Evolutionary conservation across 2,888 invertebrate genomes (phyloP).

Genomic region (Tiliacea aurago): DNA sequence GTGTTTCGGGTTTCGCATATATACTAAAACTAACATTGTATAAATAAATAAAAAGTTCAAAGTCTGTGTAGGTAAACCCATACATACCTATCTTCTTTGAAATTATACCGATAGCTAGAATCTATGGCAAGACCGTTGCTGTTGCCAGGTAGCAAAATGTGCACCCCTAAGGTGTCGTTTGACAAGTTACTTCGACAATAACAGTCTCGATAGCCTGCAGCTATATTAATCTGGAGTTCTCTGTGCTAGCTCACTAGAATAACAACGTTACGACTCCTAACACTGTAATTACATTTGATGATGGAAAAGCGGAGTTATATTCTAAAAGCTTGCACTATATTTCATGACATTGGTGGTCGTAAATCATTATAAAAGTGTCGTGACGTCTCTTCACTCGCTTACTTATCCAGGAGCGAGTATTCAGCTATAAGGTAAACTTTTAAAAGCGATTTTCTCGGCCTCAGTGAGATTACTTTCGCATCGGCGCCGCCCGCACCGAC

Average conservation of each 20-base stretch:
- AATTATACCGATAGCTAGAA: constrained; percentile 7
- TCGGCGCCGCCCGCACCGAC: constrained; percentile 60
- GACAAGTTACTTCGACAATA: constrained; percentile 44
- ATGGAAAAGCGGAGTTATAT: constrained; percentile 27
- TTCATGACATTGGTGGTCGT: constrained; percentile 36
- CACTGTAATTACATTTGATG: constrained; percentile 34
- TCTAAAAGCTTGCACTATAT: constrained; percentile 30
- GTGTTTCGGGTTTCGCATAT: no score
- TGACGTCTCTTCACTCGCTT: constrained; percentile 39
- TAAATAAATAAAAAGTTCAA: no score
- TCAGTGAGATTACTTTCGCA: constrained; percentile 68
- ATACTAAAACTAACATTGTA: no score
- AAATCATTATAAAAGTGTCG: constrained; percentile 57
- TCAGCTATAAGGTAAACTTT: constrained; percentile 66
- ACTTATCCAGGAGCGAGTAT: constrained; percentile 52
- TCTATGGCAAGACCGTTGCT: constrained; percentile 26
- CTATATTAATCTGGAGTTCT: constrained; percentile 50
- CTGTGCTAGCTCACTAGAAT: constrained; percentile 29
- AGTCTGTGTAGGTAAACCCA: not conserved
- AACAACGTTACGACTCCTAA: constrained; percentile 36
- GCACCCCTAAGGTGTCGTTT: constrained; percentile 48
- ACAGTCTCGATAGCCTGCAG: constrained; percentile 42
- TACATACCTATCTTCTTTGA: constrained; percentile 1
- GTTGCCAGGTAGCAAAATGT: constrained; percentile 42
- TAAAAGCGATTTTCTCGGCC: constrained; percentile 69